These are phyloP conservation scores for Platycnemis pennipes DNA, from an alignment of 2,888 invertebrate species.

Conservation along the genomic window DNA sequence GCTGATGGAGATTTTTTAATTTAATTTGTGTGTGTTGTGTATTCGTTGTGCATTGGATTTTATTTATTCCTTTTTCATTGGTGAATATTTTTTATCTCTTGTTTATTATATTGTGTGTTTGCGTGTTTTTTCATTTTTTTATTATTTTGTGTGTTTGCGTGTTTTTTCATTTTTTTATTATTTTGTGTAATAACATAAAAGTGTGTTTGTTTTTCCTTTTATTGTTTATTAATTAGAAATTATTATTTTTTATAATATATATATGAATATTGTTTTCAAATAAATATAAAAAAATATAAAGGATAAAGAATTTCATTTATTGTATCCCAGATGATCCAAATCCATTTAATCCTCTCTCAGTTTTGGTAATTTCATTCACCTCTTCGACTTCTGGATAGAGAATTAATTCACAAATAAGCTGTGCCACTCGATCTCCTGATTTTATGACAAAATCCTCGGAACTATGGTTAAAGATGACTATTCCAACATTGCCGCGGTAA, in stretches of 20 bases:
- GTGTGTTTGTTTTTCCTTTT: not conserved
- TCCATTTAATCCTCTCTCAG: slow-evolving; percentile 91
- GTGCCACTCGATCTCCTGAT: slow-evolving; percentile 97
- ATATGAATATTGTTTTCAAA: not conserved
- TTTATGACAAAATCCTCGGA: slow-evolving; percentile 90
- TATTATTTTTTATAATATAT: not conserved
- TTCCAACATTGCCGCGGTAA: slow-evolving; percentile 96
- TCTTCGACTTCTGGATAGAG: slow-evolving; percentile 91
- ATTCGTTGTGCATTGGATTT: no score
- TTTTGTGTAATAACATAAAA: not conserved
- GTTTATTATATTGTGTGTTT: no score
- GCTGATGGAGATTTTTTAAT: no score
- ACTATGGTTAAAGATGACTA: slow-evolving; percentile 96
- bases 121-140: no score
- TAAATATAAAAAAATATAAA: no score
- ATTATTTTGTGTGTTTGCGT: not conserved
- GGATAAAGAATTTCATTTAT: slow-evolving; percentile 78
- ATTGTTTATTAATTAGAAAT: not conserved
- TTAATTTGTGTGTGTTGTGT: no score
- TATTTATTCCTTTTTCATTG: no score
- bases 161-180: not conserved
- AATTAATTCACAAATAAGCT: slow-evolving; percentile 96
- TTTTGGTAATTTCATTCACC: slow-evolving; percentile 87
- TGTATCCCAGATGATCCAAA: slow-evolving; percentile 96
- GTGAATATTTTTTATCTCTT: no score